These are phyloP conservation scores for Podarcis lilfordi DNA, from an alignment of 2,797 vertebrate genomes.

Conservation along the genomic window DNA sequence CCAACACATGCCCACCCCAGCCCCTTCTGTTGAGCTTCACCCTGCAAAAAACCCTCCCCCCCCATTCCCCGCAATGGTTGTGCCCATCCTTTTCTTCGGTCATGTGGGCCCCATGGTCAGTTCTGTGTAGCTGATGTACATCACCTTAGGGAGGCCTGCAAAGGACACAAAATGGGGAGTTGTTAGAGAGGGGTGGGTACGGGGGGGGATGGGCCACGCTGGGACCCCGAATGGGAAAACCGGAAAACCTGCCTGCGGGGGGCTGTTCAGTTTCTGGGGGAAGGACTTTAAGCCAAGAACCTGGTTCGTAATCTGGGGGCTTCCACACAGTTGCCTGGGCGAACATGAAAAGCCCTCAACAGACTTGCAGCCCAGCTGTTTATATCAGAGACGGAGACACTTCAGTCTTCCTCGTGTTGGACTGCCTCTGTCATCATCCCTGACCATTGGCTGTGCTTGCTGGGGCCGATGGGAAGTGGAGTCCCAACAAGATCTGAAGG, in stretches of 20 bases:
- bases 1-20: background rate
- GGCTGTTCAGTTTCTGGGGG: too few relatives aligned
- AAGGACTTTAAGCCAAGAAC: background rate
- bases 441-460: too few relatives aligned
- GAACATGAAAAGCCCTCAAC: background rate
- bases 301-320: background rate
- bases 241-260: background rate
- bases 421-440: background rate
- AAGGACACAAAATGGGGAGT: constrained; percentile 6
- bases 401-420: background rate
- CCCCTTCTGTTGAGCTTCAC: background rate
- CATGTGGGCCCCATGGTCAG: constrained; percentile 41
- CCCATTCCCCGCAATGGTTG: background rate
- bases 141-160: constrained; percentile 29
- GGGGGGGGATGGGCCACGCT: background rate
- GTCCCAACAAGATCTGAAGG: too few relatives aligned
- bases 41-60: background rate
- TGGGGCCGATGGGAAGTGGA: too few relatives aligned
- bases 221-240: background rate
- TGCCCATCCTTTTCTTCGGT: constrained; percentile 1
- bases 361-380: background rate
- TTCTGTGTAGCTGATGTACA: constrained; percentile 47
- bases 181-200: background rate
- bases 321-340: background rate
- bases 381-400: background rate